Conservation (phyloP, 2,888 invertebrate genomes). For the Lasius platythorax region DNA sequence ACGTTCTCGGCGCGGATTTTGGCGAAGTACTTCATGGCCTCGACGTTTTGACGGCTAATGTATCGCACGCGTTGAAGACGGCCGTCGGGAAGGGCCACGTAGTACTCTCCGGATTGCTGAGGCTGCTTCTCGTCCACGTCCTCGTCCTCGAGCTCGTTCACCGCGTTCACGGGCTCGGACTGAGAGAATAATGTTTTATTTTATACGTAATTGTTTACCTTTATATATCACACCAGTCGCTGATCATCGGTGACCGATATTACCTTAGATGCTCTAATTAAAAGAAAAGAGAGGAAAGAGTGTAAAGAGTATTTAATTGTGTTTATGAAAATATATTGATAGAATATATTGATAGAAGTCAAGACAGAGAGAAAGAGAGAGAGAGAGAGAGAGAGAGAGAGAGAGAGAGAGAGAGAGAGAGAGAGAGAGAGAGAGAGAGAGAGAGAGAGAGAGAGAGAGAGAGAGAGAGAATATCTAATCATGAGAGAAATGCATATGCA, state of each 20-base stretch:
- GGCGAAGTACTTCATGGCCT: constrained; percentile 90
- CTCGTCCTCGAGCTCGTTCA: constrained; percentile 82
- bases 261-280: background rate
- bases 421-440: background rate
- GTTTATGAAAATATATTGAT: background rate
- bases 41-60: constrained; percentile 87
- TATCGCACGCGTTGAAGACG: constrained; percentile 89
- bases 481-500: background rate
- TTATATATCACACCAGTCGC: background rate
- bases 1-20: constrained; percentile 89
- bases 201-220: background rate
- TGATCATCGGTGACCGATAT: background rate
- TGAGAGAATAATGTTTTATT: constrained; percentile 50
- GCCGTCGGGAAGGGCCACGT: constrained; percentile 89
- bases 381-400: too few species aligned
- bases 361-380: background rate
- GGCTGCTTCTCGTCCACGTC: constrained; percentile 77
- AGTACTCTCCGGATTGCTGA: constrained; percentile 87
- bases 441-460: background rate
- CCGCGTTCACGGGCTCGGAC: constrained; percentile 80
- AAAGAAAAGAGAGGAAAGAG: background rate
- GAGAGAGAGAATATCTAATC: background rate
- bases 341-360: background rate
- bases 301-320: background rate
- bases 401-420: too few species aligned